Conservation (phyloP, 2,113 vertebrate species). For the Thamnophis sirtalis region DNA sequence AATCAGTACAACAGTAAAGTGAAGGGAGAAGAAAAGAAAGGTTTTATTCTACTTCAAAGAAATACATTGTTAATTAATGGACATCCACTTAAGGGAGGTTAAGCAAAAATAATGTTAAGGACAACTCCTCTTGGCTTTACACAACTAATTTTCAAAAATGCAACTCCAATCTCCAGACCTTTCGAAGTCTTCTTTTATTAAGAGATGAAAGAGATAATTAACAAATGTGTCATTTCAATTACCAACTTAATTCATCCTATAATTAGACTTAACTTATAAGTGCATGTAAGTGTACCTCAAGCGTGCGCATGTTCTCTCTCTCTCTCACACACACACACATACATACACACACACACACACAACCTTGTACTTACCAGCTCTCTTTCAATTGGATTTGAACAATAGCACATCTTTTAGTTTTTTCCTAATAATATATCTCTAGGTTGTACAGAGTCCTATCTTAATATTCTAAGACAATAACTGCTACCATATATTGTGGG, state of each 20-base stretch:
- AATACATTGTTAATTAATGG: not conserved
- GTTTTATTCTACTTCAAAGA: not conserved
- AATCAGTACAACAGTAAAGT: constrained; percentile 3
- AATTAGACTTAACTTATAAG: not conserved
- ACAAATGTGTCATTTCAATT: not conserved
- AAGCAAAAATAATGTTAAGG: not conserved
- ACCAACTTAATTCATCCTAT: rapidly evolving
- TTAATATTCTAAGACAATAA: not conserved
- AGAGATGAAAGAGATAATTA: not conserved
- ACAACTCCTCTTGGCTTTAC: not conserved
- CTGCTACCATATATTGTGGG: not conserved
- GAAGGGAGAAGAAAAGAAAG: not conserved
- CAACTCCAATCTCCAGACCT: not conserved
- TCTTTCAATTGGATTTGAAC: not conserved
- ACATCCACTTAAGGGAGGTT: not conserved
- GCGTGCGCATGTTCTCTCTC: not conserved
- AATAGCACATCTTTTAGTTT: not conserved
- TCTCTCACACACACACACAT: not conserved
- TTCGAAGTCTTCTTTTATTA: constrained; percentile 7
- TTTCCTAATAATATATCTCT: not conserved
- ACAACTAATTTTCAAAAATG: not conserved
- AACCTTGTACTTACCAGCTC: not conserved
- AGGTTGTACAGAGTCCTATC: not conserved
- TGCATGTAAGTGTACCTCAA: not conserved
- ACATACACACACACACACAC: not conserved